These are phyloP conservation scores for Lepidurus arcticus DNA, from an alignment of 1,140 invertebrate species.

Conservation along the genomic window DNA sequence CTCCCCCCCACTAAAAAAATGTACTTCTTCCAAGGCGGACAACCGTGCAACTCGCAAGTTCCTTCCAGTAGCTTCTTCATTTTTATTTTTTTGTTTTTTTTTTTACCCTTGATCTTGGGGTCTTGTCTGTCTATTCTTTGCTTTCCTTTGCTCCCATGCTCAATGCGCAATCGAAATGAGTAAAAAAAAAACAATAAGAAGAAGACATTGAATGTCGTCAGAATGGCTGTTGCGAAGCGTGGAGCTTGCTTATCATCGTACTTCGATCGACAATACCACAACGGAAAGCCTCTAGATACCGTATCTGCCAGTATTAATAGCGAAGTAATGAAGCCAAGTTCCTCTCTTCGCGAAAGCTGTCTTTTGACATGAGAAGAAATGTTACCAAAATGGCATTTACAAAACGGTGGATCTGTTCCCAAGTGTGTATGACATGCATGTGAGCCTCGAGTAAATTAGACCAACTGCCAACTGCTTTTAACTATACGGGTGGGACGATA, in stretches of 20 bases:
- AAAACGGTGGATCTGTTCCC: background rate
- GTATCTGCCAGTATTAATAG: background rate
- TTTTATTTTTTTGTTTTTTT: background rate
- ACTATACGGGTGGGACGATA: too few relatives aligned
- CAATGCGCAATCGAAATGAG: background rate
- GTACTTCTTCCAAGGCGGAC: background rate
- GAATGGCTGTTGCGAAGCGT: background rate
- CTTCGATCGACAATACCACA: background rate
- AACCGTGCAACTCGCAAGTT: background rate
- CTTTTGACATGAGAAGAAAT: conserved; percentile 11
- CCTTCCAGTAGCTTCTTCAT: background rate
- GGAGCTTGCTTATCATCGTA: background rate
- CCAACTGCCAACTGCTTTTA: background rate
- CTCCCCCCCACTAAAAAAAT: background rate
- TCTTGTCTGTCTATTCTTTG: background rate
- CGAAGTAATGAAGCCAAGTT: background rate
- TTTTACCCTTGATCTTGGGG: background rate
- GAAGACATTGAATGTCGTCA: background rate
- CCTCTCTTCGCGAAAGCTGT: background rate
- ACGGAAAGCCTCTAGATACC: background rate
- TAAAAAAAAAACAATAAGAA: background rate
- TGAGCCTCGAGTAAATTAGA: background rate
- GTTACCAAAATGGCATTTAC: background rate
- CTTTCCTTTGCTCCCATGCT: background rate
- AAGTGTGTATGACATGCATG: conserved; percentile 1